A percentile compares a stretch with the other conserved stretches of the same genome.
phyloP scores from a whole-genome alignment of 2,888 invertebrate genomes.

The Heliconius ethilla region DNA sequence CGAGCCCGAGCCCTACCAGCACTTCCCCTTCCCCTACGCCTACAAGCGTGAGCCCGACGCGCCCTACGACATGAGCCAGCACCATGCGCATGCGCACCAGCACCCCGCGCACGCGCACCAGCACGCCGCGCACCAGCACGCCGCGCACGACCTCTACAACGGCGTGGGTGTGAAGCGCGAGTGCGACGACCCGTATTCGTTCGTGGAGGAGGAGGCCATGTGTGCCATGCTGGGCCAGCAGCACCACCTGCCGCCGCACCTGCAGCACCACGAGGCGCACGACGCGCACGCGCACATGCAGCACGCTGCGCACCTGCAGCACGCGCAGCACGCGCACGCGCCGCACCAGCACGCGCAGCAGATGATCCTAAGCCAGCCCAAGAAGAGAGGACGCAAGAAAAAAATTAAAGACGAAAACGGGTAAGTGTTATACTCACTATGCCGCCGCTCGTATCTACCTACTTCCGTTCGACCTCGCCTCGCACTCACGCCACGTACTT shows the following conservation, averaged over 20 bases:
- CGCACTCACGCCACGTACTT: neutral
- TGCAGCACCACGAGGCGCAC: constrained; percentile 67
- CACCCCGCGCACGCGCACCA: constrained; percentile 50
- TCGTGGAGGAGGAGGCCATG: constrained; percentile 90
- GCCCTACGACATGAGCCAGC: constrained; percentile 77
- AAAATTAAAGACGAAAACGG: constrained; percentile 86
- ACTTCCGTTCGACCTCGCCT: constrained; percentile 8
- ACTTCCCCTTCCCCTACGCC: constrained; percentile 72
- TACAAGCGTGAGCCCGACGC: constrained; percentile 74
- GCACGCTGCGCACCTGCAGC: constrained; percentile 65
- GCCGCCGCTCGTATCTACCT: neutral
- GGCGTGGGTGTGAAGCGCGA: constrained; percentile 82
- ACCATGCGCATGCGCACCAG: constrained; percentile 54
- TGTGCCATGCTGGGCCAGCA: constrained; percentile 79
- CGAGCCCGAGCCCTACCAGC: constrained; percentile 65
- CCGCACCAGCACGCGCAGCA: constrained; percentile 71
- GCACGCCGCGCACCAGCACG: constrained; percentile 48
- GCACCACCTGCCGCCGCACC: constrained; percentile 59
- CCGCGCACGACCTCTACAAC: constrained; percentile 64
- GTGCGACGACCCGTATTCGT: constrained; percentile 91
- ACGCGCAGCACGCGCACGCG: constrained; percentile 59
- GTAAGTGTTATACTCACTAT: constrained; percentile 58
- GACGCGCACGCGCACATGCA: constrained; percentile 55
- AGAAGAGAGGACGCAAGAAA: constrained; percentile 93
- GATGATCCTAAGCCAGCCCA: constrained; percentile 83